phyloP scores from a whole-genome alignment of 2,113 vertebrate genomes.

The Thamnaconus septentrionalis region DNA sequence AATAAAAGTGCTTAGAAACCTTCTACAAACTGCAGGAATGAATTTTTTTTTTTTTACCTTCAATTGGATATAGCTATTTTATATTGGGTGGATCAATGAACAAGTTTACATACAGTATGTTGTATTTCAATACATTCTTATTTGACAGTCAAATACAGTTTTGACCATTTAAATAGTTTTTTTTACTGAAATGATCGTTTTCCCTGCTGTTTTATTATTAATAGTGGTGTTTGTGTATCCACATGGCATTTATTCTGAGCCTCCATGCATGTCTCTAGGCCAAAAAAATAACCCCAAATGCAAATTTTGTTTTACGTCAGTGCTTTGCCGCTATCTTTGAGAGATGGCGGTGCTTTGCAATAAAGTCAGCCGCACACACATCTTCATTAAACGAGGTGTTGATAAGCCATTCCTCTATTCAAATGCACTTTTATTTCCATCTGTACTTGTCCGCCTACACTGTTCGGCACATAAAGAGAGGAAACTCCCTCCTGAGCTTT shows the following conservation, averaged over 20 bases:
- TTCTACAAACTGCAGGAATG: conserved; percentile 47
- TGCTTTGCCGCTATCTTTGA: conserved; percentile 54
- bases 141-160: conserved; percentile 20
- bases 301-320: conserved; percentile 51
- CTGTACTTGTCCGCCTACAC: conserved; percentile 59
- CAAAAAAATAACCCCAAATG: conserved; percentile 53
- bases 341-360: conserved; percentile 61
- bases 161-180: conserved; percentile 4
- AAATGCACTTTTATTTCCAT: conserved; percentile 59
- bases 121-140: conserved; percentile 12
- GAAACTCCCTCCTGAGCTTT: conserved; percentile 45
- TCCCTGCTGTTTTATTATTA: conserved; percentile 23
- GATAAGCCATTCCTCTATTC: conserved; percentile 74
- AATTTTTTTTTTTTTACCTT: conserved; percentile 24
- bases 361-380: conserved; percentile 58
- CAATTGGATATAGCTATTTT: no score
- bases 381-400: conserved; percentile 70
- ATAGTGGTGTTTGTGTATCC: conserved; percentile 49
- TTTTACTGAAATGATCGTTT: conserved; percentile 14
- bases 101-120: background rate
- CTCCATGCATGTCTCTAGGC: conserved; percentile 11
- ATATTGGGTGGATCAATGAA: background rate
- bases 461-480: conserved; percentile 45
- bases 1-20: conserved; percentile 65
- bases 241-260: conserved; percentile 32